These are phyloP conservation scores for Hydrochoerus hydrochaeris DNA, from an alignment of 2,113 vertebrate species.

Conservation along the genomic window DNA sequence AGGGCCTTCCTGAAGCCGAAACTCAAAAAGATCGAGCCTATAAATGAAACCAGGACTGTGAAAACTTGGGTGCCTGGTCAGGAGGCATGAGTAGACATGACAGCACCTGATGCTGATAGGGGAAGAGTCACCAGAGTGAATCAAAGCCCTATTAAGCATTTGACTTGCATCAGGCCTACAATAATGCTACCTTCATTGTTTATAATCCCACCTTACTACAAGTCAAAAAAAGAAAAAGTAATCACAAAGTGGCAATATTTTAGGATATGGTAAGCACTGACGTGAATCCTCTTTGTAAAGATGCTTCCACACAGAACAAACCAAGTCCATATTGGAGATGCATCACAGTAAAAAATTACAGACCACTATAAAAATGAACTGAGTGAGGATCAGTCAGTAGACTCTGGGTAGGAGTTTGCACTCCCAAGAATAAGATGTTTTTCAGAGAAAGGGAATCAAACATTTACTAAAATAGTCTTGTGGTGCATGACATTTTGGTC, in stretches of 20 bases:
- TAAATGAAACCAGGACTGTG: neutral
- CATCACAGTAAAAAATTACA: neutral
- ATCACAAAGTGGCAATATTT: neutral
- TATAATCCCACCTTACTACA: neutral
- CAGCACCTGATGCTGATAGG: neutral
- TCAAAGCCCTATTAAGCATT: neutral
- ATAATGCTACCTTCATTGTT: neutral
- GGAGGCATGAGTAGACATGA: neutral
- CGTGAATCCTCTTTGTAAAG: neutral
- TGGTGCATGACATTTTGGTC: neutral
- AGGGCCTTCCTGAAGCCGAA: constrained; percentile 17
- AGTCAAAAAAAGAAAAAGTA: constrained; percentile 4
- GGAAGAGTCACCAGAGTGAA: neutral
- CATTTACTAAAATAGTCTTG: neutral
- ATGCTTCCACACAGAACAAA: neutral
- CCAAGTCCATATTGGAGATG: neutral
- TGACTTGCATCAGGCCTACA: neutral
- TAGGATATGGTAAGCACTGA: neutral
- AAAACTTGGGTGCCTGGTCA: neutral
- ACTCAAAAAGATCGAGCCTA: neutral
- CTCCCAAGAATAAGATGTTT: neutral
- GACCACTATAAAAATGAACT: neutral
- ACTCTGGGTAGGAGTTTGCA: neutral
- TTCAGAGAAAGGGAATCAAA: neutral
- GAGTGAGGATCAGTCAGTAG: neutral